phyloP scores from a whole-genome alignment of 2,888 invertebrate genomes.

The Amorpha juglandis region DNA sequence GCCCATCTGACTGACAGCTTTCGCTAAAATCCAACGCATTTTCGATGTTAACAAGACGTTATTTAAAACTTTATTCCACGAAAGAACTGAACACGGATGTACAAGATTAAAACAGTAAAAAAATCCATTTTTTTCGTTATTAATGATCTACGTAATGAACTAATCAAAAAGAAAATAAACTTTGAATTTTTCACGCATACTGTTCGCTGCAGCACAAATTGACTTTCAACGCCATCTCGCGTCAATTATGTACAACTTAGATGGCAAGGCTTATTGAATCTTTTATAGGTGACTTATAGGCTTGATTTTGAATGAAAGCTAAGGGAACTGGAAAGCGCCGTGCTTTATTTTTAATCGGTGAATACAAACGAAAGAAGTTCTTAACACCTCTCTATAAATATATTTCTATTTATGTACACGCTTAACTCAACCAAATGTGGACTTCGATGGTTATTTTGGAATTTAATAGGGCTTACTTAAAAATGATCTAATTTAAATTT shows the following conservation, averaged over 20 bases:
- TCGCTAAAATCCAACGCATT: neutral
- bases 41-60: conserved; percentile 17
- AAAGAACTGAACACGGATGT: neutral
- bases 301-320: neutral
- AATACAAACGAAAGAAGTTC: too few relatives aligned
- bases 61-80: conserved; percentile 10
- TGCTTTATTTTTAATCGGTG: neutral
- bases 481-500: too few relatives aligned
- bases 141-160: conserved; percentile 26
- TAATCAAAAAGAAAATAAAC: conserved; percentile 40
- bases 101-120: conserved; percentile 2
- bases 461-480: too few relatives aligned
- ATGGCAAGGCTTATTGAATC: conserved; percentile 7
- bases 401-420: too few relatives aligned
- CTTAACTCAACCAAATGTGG: too few relatives aligned
- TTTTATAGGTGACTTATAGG: conserved; percentile 1
- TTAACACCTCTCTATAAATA: too few relatives aligned
- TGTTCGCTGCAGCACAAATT: conserved; percentile 33
- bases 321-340: conserved; percentile 1
- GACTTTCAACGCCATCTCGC: conserved; percentile 37
- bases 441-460: too few relatives aligned
- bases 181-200: conserved; percentile 36
- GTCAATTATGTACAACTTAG: conserved; percentile 38
- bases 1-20: neutral
- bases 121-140: conserved; percentile 10